These are phyloP conservation scores for Hydropotes inermis DNA, from an alignment of 2,113 vertebrate genomes.

Conservation along the genomic window DNA sequence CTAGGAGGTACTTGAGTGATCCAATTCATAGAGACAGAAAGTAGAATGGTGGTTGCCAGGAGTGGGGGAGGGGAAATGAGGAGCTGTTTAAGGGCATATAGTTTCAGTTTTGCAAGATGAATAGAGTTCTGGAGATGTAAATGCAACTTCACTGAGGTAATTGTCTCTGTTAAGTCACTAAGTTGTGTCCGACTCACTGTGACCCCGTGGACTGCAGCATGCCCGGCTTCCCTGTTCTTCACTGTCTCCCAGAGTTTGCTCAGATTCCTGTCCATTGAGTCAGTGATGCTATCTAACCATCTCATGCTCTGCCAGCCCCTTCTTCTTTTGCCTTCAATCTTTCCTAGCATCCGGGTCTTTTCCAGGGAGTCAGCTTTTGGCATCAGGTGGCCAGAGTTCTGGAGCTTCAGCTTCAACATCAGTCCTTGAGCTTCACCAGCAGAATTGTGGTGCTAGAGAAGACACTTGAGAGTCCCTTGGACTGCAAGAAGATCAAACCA, in stretches of 20 bases:
- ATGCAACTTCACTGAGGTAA: neutral
- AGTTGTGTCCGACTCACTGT: neutral
- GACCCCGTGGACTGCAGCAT: neutral
- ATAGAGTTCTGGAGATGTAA: neutral
- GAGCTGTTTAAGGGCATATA: neutral
- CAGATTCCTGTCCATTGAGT: neutral
- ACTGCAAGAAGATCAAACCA: neutral
- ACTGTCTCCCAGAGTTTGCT: neutral
- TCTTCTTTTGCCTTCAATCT: neutral
- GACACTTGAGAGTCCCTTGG: neutral
- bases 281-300: neutral
- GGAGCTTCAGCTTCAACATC: neutral
- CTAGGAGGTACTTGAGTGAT: neutral
- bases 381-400: neutral
- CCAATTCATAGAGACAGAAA: neutral
- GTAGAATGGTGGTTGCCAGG: neutral
- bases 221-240: neutral
- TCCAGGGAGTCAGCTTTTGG: neutral
- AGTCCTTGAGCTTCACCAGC: neutral
- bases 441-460: neutral
- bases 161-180: neutral
- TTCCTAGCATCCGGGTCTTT: neutral
- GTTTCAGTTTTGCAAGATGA: neutral
- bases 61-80: neutral
- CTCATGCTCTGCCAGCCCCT: neutral